phyloP scores from a whole-genome alignment of 2,113 vertebrate genomes.

The Catharus bicknelli region DNA sequence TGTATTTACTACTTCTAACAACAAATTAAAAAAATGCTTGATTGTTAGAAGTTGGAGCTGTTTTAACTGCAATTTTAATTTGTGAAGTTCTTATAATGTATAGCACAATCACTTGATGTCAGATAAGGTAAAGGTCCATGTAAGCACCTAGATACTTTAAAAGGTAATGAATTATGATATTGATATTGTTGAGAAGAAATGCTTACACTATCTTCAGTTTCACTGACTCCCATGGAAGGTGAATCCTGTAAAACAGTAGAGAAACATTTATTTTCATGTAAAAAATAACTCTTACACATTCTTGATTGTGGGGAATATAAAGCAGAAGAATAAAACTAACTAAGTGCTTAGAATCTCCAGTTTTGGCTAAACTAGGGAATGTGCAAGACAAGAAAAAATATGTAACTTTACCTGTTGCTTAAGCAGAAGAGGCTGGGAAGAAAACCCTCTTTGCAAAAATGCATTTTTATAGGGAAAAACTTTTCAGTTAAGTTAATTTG shows the following conservation, averaged over 20 bases:
- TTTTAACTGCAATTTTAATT: background rate
- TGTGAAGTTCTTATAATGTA: background rate
- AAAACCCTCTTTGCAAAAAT: background rate
- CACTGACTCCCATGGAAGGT: background rate
- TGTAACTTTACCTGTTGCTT: background rate
- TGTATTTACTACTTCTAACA: background rate
- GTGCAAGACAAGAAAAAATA: background rate
- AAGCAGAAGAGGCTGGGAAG: background rate
- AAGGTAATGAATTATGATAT: background rate
- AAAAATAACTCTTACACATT: background rate
- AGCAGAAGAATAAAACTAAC: background rate
- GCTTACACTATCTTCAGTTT: conserved; percentile 22
- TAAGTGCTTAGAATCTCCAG: background rate
- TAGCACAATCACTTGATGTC: background rate
- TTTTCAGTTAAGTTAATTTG: background rate
- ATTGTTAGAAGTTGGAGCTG: background rate
- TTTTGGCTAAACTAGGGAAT: background rate
- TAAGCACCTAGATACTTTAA: background rate
- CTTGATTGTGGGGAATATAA: background rate
- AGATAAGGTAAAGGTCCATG: background rate
- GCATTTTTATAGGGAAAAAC: background rate
- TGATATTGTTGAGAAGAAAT: background rate
- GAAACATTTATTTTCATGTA: background rate
- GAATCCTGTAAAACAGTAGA: conserved; percentile 43
- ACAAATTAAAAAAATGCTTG: background rate